These are phyloP conservation scores for Caenorhabditis imperialis DNA, from an alignment of 2,888 invertebrate species.

Conservation along the genomic window DNA sequence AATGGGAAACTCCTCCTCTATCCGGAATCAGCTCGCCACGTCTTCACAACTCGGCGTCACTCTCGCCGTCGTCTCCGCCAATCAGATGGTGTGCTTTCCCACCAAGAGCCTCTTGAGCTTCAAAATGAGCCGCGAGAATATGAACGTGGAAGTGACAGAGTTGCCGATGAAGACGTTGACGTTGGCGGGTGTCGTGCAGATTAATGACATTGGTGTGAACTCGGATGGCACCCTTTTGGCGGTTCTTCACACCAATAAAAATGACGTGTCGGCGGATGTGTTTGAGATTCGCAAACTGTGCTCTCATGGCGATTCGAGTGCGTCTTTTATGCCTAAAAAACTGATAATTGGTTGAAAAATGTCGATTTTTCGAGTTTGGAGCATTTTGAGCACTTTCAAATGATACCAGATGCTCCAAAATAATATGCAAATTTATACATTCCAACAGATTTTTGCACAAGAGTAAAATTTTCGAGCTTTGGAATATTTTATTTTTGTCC, in stretches of 20 bases:
- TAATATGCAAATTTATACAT: too few species aligned
- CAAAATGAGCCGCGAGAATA: slow-evolving; percentile 50
- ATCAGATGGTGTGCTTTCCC: slow-evolving; percentile 48
- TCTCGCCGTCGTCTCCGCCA: slow-evolving; percentile 25
- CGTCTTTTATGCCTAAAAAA: too few species aligned
- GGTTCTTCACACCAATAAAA: slow-evolving; percentile 50
- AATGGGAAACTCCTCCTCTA: neutral
- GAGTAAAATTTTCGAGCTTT: too few species aligned
- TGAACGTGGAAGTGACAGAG: slow-evolving; percentile 58
- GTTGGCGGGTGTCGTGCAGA: slow-evolving; percentile 26
- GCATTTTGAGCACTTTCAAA: too few species aligned
- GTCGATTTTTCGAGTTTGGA: too few species aligned
- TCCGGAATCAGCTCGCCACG: slow-evolving; percentile 26
- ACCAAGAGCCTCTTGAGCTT: slow-evolving; percentile 35
- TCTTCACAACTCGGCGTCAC: slow-evolving; percentile 48
- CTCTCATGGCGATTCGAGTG: too few species aligned
- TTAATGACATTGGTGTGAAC: slow-evolving; percentile 53
- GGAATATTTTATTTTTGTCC: too few species aligned
- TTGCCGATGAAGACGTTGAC: slow-evolving; percentile 38
- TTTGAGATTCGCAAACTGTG: slow-evolving; percentile 54
- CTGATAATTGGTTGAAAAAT: too few species aligned
- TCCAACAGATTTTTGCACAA: too few species aligned
- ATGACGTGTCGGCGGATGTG: slow-evolving; percentile 66
- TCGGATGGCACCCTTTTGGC: slow-evolving; percentile 66
- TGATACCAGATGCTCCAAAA: too few species aligned